These are phyloP conservation scores for Orestias chungarensis DNA, from an alignment of 2,797 vertebrate genomes.

Conservation along the genomic window DNA sequence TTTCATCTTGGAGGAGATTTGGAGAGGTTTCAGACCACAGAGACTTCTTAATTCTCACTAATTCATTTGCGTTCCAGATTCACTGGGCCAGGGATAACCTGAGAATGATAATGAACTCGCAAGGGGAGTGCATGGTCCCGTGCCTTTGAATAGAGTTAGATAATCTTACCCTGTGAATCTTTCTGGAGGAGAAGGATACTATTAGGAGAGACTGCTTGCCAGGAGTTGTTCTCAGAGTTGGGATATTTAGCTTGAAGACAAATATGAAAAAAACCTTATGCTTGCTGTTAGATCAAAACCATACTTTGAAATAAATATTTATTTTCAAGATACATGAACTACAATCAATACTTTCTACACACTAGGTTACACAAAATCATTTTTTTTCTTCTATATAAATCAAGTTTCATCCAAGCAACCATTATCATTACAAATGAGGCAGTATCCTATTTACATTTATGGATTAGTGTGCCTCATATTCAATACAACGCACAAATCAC, in stretches of 20 bases:
- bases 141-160: constrained; percentile 97
- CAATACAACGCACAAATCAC: constrained; percentile 41
- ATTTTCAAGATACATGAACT: constrained; percentile 72
- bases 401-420: constrained; percentile 75
- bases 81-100: constrained; percentile 89
- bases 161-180: constrained; percentile 91
- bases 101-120: constrained; percentile 90
- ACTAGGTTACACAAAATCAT: constrained; percentile 66
- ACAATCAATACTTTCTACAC: constrained; percentile 82
- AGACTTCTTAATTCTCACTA: constrained; percentile 99
- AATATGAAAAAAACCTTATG: constrained; percentile 52
- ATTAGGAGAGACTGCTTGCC: constrained; percentile 92
- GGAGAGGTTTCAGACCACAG: constrained; percentile 95
- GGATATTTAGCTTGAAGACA: constrained; percentile 22
- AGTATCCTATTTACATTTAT: constrained; percentile 80
- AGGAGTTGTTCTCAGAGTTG: constrained; percentile 80
- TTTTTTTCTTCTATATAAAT: constrained; percentile 58
- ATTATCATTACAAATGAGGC: constrained; percentile 82
- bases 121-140: constrained; percentile 88
- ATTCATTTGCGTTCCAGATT: constrained; percentile 99
- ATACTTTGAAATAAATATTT: constrained; percentile 80
- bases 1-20: constrained; percentile 98
- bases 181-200: constrained; percentile 89
- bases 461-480: constrained; percentile 74
- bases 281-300: constrained; percentile 73